Evolutionary conservation across 2,888 invertebrate genomes (phyloP).

Genomic region (Blastobasis adustella): DNA sequence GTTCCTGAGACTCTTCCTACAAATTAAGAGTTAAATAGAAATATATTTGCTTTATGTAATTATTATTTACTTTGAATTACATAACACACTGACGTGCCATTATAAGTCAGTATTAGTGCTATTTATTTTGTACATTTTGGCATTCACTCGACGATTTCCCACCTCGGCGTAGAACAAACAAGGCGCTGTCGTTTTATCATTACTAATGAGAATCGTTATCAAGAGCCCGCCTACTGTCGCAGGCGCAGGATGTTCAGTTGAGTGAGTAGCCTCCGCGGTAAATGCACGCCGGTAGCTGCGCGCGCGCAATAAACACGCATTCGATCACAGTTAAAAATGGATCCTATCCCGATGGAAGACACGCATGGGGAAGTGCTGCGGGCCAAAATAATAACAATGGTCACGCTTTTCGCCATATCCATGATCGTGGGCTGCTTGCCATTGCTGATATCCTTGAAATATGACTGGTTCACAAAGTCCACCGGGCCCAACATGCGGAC

Average conservation of each 20-base stretch:
- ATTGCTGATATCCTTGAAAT: constrained; percentile 79
- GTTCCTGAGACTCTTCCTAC: too few species aligned
- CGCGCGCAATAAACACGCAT: constrained; percentile 3
- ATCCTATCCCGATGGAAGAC: not conserved
- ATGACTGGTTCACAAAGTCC: constrained; percentile 74
- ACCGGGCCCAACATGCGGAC: constrained; percentile 56
- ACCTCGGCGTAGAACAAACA: constrained; percentile 34
- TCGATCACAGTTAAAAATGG: not conserved
- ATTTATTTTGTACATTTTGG: too few species aligned
- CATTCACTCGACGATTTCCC: not conserved
- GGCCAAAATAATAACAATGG: constrained; percentile 88
- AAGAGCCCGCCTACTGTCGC: constrained; percentile 47
- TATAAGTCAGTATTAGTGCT: too few species aligned
- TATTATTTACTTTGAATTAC: too few species aligned
- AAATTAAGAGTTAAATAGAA: too few species aligned
- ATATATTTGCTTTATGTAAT: too few species aligned
- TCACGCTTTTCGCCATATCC: constrained; percentile 83
- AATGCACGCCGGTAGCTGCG: constrained; percentile 10
- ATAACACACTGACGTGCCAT: too few species aligned
- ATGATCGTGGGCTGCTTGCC: constrained; percentile 85
- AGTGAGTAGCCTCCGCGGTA: constrained; percentile 17
- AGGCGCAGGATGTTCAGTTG: constrained; percentile 48
- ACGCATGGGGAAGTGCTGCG: constrained; percentile 53
- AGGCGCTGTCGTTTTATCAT: constrained; percentile 53
- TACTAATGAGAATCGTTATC: constrained; percentile 55